A percentile compares a stretch with the other conserved stretches of the same genome.
Evolutionary conservation across 2,888 invertebrate species (phyloP).

Genomic region (Thysanoteuthis rhombus): DNA sequence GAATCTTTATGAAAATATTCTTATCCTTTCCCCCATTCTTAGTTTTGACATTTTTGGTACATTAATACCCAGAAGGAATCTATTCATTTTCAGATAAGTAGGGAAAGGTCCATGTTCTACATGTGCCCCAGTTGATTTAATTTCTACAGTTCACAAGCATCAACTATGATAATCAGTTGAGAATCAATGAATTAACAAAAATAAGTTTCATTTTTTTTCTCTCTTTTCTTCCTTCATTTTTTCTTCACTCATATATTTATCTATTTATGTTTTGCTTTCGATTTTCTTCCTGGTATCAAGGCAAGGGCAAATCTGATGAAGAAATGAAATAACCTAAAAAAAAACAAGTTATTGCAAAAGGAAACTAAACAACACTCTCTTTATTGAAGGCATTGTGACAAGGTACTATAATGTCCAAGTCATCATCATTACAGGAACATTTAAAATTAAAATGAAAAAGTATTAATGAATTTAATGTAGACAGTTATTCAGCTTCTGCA

Average conservation of each 20-base stretch:
- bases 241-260: not conserved
- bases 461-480: no score
- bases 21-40: not conserved
- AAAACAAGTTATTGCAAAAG: no score
- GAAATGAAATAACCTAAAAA: no score
- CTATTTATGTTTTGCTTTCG: not conserved
- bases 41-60: not conserved
- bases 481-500: not conserved
- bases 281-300: not conserved
- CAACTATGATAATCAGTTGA: not conserved
- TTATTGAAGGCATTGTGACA: no score
- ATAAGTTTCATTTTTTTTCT: not conserved
- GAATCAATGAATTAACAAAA: not conserved
- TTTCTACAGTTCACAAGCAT: not conserved
- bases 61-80: not conserved
- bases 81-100: slow-evolving; percentile 12
- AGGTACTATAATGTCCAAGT: no score
- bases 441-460: no score
- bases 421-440: no score
- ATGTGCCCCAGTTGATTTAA: not conserved
- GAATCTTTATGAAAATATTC: not conserved
- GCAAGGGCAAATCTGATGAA: no score
- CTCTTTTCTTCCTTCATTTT: not conserved
- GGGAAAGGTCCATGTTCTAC: not conserved
- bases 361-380: no score